Percentiles rank a stretch among this genome's conserved stretches.
These are phyloP conservation scores for Cheilosia vulpina DNA, from an alignment of 2,888 invertebrate species.

Conservation along the genomic window DNA sequence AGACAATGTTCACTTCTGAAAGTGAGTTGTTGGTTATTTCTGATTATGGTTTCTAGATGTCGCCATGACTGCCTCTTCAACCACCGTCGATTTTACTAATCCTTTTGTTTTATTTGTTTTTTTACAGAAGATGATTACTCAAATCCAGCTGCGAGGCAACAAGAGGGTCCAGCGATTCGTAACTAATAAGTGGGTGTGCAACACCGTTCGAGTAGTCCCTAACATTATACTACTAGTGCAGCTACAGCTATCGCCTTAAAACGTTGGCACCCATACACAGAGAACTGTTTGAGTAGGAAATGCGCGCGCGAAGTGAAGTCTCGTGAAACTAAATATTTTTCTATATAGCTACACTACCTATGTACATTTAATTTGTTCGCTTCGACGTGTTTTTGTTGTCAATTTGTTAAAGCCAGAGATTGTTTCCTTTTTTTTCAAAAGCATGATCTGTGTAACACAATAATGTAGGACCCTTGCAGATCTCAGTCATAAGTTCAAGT, in stretches of 20 bases:
- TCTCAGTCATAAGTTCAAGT: slow-evolving; percentile 48
- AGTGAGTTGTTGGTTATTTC: too few relatives aligned
- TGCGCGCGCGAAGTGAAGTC: slow-evolving; percentile 23
- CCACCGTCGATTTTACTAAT: neutral
- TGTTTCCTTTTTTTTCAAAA: slow-evolving; percentile 7
- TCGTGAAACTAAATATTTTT: slow-evolving; percentile 59
- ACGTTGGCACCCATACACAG: slow-evolving; percentile 28
- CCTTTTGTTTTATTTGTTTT: slow-evolving; percentile 82
- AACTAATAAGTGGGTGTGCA: slow-evolving; percentile 79
- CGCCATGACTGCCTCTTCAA: too few relatives aligned
- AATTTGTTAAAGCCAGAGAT: slow-evolving; percentile 29
- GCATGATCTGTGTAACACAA: slow-evolving; percentile 13
- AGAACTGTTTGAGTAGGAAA: slow-evolving; percentile 44
- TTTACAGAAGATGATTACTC: slow-evolving; percentile 84
- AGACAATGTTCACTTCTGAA: too few relatives aligned
- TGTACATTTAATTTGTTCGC: slow-evolving; percentile 29
- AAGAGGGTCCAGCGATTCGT: slow-evolving; percentile 84
- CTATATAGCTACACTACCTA: slow-evolving; percentile 32
- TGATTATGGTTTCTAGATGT: too few relatives aligned
- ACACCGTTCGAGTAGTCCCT: slow-evolving; percentile 4
- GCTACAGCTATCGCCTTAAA: slow-evolving; percentile 23
- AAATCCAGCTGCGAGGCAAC: slow-evolving; percentile 83
- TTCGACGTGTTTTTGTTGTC: slow-evolving; percentile 39
- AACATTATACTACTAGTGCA: slow-evolving; percentile 11
- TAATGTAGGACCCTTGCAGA: slow-evolving; percentile 17